These are phyloP conservation scores for Platycercus adscitus DNA, from an alignment of 2,113 vertebrate genomes.

Conservation along the genomic window DNA sequence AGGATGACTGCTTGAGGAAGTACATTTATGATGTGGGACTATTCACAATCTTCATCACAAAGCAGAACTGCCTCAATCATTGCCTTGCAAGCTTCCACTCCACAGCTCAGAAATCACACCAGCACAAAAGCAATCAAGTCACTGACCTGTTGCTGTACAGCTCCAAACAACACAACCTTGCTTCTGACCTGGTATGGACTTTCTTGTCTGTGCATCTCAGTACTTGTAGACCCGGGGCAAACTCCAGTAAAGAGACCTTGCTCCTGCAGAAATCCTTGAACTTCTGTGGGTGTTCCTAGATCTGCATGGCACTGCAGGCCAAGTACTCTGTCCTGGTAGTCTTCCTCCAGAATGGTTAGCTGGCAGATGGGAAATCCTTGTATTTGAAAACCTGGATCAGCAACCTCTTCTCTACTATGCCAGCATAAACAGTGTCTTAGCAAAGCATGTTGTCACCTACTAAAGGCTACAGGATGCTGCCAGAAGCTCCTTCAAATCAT, in stretches of 20 bases:
- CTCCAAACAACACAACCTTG: not conserved
- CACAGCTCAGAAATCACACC: not conserved
- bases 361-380: not conserved
- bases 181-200: not conserved
- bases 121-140: not conserved
- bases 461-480: not conserved
- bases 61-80: not conserved
- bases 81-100: not conserved
- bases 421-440: not conserved
- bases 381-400: not conserved
- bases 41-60: not conserved
- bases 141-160: not conserved
- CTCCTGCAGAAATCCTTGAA: not conserved
- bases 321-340: not conserved
- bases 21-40: not conserved
- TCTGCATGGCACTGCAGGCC: not conserved
- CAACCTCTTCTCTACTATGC: not conserved
- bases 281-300: not conserved
- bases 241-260: not conserved
- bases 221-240: accelerated
- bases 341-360: not conserved
- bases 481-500: not conserved
- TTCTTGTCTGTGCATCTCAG: not conserved
- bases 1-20: not conserved
- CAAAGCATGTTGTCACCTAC: not conserved